phyloP scores from a whole-genome alignment of 2,113 vertebrate species.

The Tyto alba region DNA sequence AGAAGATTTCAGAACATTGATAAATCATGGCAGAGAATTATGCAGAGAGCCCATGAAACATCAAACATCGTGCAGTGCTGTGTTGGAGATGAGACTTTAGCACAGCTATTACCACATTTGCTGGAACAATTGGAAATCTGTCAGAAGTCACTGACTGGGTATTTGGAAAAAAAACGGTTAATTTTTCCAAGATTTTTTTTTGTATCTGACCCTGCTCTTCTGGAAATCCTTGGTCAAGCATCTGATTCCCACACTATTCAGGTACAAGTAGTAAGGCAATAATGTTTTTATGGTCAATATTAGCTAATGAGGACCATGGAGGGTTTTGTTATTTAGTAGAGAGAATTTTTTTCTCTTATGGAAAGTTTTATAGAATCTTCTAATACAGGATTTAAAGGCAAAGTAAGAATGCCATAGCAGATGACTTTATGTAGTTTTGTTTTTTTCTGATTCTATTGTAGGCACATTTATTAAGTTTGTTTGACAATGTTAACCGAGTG shows the following conservation, averaged over 20 bases:
- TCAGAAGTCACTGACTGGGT: slow-evolving; percentile 79
- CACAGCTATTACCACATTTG: slow-evolving; percentile 75
- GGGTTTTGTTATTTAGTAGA: neutral
- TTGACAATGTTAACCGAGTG: slow-evolving; percentile 72
- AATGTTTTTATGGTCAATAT: neutral
- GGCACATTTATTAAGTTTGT: slow-evolving; percentile 71
- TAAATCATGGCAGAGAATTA: slow-evolving; percentile 85
- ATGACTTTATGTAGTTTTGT: neutral
- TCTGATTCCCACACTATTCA: slow-evolving; percentile 83
- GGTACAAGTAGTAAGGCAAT: slow-evolving; percentile 49
- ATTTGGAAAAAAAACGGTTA: slow-evolving; percentile 79
- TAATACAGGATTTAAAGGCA: neutral
- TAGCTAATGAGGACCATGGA: neutral
- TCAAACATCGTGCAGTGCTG: slow-evolving; percentile 80
- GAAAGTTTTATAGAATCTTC: neutral
- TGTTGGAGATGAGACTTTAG: slow-evolving; percentile 81
- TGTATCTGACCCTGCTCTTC: slow-evolving; percentile 77
- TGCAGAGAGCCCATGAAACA: slow-evolving; percentile 80
- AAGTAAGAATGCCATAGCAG: neutral
- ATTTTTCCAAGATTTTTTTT: slow-evolving; percentile 82
- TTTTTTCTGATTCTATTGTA: slow-evolving; percentile 12
- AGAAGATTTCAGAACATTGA: slow-evolving; percentile 85
- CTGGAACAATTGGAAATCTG: slow-evolving; percentile 80
- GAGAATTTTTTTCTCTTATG: neutral
- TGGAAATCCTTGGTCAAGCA: slow-evolving; percentile 82